phyloP scores from a whole-genome alignment of 1,140 invertebrate genomes.

The Brachystomella parvula region DNA sequence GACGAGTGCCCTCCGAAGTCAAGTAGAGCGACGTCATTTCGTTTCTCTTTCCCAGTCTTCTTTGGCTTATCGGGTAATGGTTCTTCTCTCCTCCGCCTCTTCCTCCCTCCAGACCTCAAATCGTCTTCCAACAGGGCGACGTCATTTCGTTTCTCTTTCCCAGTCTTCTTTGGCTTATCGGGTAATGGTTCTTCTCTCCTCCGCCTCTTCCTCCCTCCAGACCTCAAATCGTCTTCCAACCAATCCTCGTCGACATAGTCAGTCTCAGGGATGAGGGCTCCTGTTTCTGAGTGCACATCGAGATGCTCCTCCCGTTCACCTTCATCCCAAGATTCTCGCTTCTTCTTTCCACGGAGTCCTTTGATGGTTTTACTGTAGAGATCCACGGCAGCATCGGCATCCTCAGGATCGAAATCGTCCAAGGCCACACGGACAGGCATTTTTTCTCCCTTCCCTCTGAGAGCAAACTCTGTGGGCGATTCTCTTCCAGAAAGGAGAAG shows the following conservation, averaged over 20 bases:
- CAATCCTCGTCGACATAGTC: constrained; percentile 4
- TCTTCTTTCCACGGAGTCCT: constrained; percentile 11
- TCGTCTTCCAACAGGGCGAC: constrained; percentile 12
- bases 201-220: neutral
- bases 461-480: constrained; percentile 15
- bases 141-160: constrained; percentile 15
- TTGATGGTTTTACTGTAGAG: constrained; percentile 23
- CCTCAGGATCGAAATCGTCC: constrained; percentile 32
- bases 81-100: neutral
- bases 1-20: too few species aligned
- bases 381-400: constrained; percentile 22
- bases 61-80: neutral
- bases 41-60: too few species aligned
- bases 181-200: neutral
- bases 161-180: neutral
- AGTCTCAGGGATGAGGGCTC: neutral
- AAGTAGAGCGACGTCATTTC: too few species aligned
- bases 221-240: neutral
- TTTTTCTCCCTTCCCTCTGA: constrained; percentile 2
- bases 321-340: constrained; percentile 10
- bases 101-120: neutral
- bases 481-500: neutral
- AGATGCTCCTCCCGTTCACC: neutral
- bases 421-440: constrained; percentile 19
- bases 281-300: neutral